Evolutionary conservation across 2,113 vertebrate genomes (phyloP).

Genomic region (Cettia cetti): DNA sequence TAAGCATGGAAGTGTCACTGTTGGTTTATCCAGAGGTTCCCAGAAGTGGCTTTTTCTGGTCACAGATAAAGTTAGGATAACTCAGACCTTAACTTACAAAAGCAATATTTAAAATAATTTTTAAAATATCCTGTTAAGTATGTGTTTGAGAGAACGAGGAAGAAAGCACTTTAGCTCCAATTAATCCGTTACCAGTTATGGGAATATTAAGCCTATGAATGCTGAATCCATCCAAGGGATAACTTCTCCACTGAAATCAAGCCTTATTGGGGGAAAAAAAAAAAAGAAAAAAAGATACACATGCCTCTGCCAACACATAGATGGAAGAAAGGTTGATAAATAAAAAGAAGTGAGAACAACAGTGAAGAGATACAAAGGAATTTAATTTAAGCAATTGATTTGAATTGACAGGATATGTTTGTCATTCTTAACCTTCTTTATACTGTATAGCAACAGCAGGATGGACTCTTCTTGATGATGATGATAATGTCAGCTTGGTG

Average conservation of each 20-base stretch:
- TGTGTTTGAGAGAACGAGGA: neutral
- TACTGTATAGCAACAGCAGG: neutral
- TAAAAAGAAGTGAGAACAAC: neutral
- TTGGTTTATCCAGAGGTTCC: neutral
- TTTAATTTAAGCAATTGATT: neutral
- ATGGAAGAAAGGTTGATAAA: neutral
- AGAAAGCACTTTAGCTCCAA: neutral
- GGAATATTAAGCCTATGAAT: neutral
- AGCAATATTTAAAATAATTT: neutral
- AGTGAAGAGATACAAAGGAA: neutral
- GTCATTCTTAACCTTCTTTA: neutral
- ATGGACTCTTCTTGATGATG: neutral
- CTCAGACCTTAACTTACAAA: neutral
- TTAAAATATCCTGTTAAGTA: accelerated
- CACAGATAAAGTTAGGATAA: neutral
- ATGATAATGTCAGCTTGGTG: neutral
- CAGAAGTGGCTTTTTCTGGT: neutral
- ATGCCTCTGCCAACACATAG: neutral
- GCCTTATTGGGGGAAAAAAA: accelerated
- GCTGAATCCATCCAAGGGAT: neutral
- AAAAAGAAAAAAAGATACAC: no score
- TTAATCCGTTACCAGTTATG: neutral
- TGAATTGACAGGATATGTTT: neutral
- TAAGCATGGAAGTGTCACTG: accelerated
- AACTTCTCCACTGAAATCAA: neutral